Percentiles rank a stretch among this genome's conserved stretches.
Conservation (phyloP, 2,888 invertebrate species). For the Apamea crenata region DNA sequence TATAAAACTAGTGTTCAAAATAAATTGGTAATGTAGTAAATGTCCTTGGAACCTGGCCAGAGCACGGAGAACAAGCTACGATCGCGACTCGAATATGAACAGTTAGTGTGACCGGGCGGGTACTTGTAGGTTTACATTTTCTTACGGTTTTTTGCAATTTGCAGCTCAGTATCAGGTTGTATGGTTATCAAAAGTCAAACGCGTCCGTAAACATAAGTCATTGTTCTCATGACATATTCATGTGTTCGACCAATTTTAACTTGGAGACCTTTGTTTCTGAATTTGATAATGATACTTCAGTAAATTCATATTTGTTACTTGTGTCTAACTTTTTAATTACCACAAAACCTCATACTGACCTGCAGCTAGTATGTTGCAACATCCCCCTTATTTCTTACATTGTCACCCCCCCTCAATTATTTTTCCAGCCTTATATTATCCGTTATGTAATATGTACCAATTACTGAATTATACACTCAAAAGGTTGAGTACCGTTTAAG, state of each 20-base stretch:
- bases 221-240: neutral
- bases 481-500: conserved; percentile 3
- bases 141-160: neutral
- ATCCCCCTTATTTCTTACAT: neutral
- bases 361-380: neutral
- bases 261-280: neutral
- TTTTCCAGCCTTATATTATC: neutral
- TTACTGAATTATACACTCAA: neutral
- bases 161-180: neutral
- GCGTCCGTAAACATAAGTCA: neutral
- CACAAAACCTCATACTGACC: neutral
- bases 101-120: neutral
- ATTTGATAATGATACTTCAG: neutral
- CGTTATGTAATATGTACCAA: neutral
- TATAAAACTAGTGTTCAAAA: neutral
- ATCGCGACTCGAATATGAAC: neutral
- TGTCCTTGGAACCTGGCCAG: neutral
- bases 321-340: neutral
- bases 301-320: neutral
- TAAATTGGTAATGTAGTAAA: neutral
- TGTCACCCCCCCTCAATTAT: neutral
- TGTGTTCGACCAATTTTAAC: neutral
- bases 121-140: neutral
- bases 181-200: neutral
- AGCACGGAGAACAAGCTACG: neutral